These are phyloP conservation scores for Cathartes aura DNA, from an alignment of 2,113 vertebrate genomes.

Conservation along the genomic window DNA sequence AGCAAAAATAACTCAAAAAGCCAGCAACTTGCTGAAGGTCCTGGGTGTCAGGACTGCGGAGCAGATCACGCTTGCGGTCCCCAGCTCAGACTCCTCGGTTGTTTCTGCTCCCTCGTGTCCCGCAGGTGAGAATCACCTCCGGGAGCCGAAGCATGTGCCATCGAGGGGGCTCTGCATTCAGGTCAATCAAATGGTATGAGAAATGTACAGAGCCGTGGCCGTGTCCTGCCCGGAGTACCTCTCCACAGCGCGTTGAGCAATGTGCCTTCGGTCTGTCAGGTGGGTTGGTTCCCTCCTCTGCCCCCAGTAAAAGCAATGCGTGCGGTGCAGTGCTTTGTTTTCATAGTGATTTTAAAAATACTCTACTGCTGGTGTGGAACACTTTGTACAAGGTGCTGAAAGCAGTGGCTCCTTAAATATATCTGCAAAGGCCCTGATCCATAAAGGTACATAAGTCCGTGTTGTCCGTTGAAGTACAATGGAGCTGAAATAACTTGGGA, in stretches of 20 bases:
- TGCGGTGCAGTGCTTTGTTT: neutral
- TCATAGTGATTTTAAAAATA: neutral
- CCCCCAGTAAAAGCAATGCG: accelerated
- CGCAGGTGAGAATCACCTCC: neutral
- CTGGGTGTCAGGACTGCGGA: neutral
- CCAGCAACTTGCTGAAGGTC: neutral
- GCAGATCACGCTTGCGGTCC: neutral
- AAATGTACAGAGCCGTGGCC: neutral
- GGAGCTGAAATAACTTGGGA: neutral
- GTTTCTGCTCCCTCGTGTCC: neutral
- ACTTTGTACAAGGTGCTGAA: neutral
- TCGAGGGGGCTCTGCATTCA: neutral
- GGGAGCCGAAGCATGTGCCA: neutral
- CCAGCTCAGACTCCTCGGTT: neutral
- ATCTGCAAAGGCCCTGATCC: neutral
- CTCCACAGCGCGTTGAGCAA: neutral
- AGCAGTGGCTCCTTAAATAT: neutral
- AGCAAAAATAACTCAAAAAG: neutral
- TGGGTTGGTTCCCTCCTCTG: neutral
- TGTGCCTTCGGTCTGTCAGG: neutral
- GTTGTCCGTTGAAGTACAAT: neutral
- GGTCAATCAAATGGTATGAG: neutral
- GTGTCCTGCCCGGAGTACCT: neutral
- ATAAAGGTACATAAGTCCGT: accelerated
- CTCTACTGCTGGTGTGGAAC: neutral